Conservation (phyloP, 2,113 vertebrate species). For the Callionymus lyra region DNA sequence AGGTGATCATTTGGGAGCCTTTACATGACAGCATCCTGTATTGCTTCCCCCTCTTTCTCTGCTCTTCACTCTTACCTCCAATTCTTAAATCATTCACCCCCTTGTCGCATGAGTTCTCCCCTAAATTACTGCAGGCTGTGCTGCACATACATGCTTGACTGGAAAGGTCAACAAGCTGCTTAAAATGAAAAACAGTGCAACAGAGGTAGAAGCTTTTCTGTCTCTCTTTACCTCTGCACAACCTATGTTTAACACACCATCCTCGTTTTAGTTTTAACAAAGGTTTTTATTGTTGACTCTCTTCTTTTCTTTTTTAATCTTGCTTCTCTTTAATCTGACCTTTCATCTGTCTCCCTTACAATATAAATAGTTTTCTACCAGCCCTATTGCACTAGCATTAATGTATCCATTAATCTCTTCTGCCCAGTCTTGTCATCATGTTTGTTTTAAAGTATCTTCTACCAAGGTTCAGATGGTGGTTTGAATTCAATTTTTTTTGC, state of each 20-base stretch:
- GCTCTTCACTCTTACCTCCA: conserved; percentile 8
- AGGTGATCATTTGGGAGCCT: conserved; percentile 44
- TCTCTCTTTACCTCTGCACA: conserved; percentile 41
- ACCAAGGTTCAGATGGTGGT: no score
- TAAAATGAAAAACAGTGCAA: conserved; percentile 66
- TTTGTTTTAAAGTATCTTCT: no score
- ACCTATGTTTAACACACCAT: not conserved
- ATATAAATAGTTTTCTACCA: no score
- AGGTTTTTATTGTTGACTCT: no score
- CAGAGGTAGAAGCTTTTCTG: conserved; percentile 43
- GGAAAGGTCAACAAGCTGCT: conserved; percentile 68
- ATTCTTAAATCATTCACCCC: conserved; percentile 6
- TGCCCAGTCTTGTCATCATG: no score
- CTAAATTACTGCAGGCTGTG: conserved; percentile 53
- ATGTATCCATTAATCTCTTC: no score
- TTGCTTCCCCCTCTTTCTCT: conserved; percentile 11
- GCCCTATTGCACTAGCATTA: no score
- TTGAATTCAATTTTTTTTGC: no score
- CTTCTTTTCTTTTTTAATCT: no score
- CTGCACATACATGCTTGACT: conserved; percentile 60
- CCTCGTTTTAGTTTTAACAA: conserved; percentile 2
- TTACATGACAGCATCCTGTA: conserved; percentile 14
- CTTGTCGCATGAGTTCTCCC: conserved; percentile 42
- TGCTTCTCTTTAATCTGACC: no score
- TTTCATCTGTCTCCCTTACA: no score